Evolutionary conservation across 2,888 invertebrate genomes (phyloP), one percentile per base, ranked within the genome.

Genomic region (Noctua fimbriata): DNA sequence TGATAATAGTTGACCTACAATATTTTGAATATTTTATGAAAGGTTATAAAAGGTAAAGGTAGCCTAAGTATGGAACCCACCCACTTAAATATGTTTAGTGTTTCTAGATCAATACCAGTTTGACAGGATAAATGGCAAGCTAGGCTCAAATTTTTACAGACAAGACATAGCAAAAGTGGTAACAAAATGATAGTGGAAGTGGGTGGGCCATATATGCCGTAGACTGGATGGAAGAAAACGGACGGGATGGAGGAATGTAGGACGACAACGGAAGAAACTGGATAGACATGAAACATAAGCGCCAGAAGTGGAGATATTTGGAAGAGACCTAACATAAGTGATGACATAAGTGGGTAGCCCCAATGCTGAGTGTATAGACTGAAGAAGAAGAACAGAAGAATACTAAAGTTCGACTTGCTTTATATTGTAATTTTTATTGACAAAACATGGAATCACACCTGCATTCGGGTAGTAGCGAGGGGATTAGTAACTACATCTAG

Each of bases 21-120:
- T 67, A 10, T 67, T 49, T 28, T 58, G 14, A 78, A 69, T 58
- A 69, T 76, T 58, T 49, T 18, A 58, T 76, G 36, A 36, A 0
- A 58, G 16, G 12, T 18, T 49, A n/a, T 58, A 2, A 28, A 58
- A 6, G 5, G 58, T n/a, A 58, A 16, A 28, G 28, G 28, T 58
- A 73, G 32, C 18, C 10, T 14, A 74, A 14, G 44, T 6, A 65
- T 21, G 1, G 2, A 55, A 5, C 18, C 18, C 47, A 24, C 55
- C n/a, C 5, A 58, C 36, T 36, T 47, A 1, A 47, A 44, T 36
- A 36, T 6, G 58, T 58, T 16, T n/a, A 55, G 58, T n/a, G 12
- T 41, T 32, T 63, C 44, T 9, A 44, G 21, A 60, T n/a, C 6
- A 58, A 58, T 36, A 36, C 1, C 9, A 67, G 21, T 9, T 44